Evolutionary conservation across 2,888 invertebrate species (phyloP).

Genomic region (Trachelus iudaicus): DNA sequence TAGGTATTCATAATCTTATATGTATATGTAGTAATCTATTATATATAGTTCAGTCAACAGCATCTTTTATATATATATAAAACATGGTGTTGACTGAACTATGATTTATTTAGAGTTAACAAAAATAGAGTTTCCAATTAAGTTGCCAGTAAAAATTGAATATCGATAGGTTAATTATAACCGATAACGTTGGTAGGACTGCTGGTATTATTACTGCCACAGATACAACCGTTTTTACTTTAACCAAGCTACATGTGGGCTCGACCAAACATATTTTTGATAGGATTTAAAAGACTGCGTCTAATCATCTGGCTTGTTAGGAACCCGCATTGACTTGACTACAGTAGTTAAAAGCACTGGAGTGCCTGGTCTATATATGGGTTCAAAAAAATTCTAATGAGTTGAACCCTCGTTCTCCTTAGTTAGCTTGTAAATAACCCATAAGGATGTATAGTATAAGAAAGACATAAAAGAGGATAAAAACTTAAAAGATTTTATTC

Average conservation of each 20-base stretch:
- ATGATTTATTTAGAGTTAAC: background rate
- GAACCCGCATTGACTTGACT: constrained; percentile 15
- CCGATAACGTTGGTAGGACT: background rate
- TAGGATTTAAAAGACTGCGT: background rate
- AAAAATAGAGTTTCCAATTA: background rate
- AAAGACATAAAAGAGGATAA: background rate
- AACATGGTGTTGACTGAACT: background rate
- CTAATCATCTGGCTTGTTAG: background rate
- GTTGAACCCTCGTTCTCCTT: constrained; percentile 24
- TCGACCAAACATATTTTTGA: background rate
- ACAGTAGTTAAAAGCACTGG: constrained; percentile 1
- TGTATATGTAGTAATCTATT: too few species aligned
- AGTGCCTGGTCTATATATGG: constrained; percentile 32
- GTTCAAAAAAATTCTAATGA: constrained; percentile 60
- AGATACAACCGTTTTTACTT: background rate
- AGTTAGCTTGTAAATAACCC: background rate
- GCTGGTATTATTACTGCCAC: background rate
- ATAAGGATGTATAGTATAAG: background rate
- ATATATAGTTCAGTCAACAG: too few species aligned
- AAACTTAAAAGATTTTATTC: background rate
- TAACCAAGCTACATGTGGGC: background rate
- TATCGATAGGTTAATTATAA: background rate
- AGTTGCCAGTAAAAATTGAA: background rate
- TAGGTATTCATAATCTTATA: background rate
- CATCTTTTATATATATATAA: too few species aligned